These are phyloP conservation scores for Euphydryas editha DNA, from an alignment of 2,888 invertebrate species.

Conservation along the genomic window DNA sequence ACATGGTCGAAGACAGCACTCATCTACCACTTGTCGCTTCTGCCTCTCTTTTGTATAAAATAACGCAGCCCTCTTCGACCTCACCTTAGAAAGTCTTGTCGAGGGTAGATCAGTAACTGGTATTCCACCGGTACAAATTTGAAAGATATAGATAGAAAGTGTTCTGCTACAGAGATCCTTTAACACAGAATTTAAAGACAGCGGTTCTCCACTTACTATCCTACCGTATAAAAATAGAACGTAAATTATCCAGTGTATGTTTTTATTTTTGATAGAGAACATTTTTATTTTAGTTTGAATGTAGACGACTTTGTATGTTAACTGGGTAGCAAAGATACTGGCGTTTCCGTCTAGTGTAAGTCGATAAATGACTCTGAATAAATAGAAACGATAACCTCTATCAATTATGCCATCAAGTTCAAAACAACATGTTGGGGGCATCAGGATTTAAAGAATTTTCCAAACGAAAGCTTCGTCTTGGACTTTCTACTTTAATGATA, in stretches of 20 bases:
- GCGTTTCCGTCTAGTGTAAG: slow-evolving; percentile 70
- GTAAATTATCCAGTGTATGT: slow-evolving; percentile 54
- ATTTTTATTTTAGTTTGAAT: slow-evolving; percentile 49
- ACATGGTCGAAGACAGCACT: slow-evolving; percentile 67
- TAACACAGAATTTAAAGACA: slow-evolving; percentile 57
- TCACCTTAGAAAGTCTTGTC: slow-evolving; percentile 51
- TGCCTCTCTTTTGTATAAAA: slow-evolving; percentile 55
- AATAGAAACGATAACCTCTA: slow-evolving; percentile 79
- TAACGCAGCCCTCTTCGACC: slow-evolving; percentile 60
- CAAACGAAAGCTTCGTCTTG: slow-evolving; percentile 30
- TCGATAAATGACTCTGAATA: slow-evolving; percentile 64
- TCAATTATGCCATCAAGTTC: slow-evolving; percentile 74
- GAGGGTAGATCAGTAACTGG: slow-evolving; percentile 53
- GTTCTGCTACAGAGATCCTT: slow-evolving; percentile 60
- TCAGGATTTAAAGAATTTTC: slow-evolving; percentile 41
- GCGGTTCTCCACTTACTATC: slow-evolving; percentile 52
- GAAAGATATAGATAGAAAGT: slow-evolving; percentile 56
- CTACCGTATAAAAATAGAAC: slow-evolving; percentile 54
- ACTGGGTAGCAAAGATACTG: slow-evolving; percentile 58
- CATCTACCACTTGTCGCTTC: slow-evolving; percentile 61
- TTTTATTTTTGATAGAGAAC: slow-evolving; percentile 51
- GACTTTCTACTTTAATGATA: not conserved
- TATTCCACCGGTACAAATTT: slow-evolving; percentile 60
- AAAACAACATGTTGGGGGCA: slow-evolving; percentile 73
- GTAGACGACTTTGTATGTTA: slow-evolving; percentile 50